These are phyloP conservation scores for Xestia ashworthii DNA, from an alignment of 2,888 invertebrate species.

Conservation along the genomic window DNA sequence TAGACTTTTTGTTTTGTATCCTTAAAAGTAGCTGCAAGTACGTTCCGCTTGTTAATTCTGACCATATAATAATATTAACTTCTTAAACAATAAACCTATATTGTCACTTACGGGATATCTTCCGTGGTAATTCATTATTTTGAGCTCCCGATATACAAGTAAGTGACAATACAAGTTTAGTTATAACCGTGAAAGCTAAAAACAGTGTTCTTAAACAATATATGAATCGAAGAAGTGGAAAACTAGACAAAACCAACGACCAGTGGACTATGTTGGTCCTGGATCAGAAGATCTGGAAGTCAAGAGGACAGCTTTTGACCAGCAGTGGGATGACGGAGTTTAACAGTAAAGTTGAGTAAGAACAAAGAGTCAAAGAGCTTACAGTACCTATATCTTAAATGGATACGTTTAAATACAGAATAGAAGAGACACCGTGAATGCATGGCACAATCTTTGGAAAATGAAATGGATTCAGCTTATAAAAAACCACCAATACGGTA, in stretches of 20 bases:
- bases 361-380: not conserved
- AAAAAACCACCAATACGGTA: too few relatives aligned
- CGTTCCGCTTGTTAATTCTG: conserved; percentile 32
- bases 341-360: not conserved
- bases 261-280: not conserved
- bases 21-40: conserved; percentile 28
- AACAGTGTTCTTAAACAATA: too few relatives aligned
- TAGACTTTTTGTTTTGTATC: conserved; percentile 45
- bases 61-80: not conserved
- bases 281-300: not conserved
- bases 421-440: not conserved
- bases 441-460: not conserved
- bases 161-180: too few relatives aligned
- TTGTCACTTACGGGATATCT: too few relatives aligned
- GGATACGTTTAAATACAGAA: not conserved
- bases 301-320: not conserved
- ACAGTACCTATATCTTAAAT: not conserved
- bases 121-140: too few relatives aligned
- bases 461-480: not conserved
- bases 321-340: not conserved
- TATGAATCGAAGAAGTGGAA: too few relatives aligned
- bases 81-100: not conserved
- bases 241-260: not conserved
- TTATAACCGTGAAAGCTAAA: too few relatives aligned
- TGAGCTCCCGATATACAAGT: too few relatives aligned